phyloP scores from a whole-genome alignment of 2,888 invertebrate genomes.

The Ischnura elegans region DNA sequence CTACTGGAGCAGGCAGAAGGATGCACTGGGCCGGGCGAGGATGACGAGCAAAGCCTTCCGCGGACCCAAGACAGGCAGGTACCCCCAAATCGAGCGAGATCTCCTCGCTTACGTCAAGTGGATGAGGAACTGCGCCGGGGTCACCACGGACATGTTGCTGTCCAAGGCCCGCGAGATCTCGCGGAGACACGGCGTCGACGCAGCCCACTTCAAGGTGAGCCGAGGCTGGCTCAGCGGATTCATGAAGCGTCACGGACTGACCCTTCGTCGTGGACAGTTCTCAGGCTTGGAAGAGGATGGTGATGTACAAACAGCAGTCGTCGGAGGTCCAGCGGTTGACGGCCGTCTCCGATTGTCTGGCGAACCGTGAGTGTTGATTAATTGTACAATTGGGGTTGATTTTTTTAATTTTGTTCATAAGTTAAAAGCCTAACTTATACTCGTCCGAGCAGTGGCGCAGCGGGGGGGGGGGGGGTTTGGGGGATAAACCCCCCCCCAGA shows the following conservation, averaged over 20 bases:
- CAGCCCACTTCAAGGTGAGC: slow-evolving; percentile 11
- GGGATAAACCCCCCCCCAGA: too few species aligned
- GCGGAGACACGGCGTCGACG: not conserved
- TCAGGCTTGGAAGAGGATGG: not conserved
- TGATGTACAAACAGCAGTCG: not conserved
- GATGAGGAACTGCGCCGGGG: not conserved
- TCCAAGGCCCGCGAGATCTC: not conserved
- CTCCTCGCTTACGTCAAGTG: not conserved
- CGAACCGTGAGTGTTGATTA: not conserved
- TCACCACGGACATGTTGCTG: slow-evolving; percentile 7
- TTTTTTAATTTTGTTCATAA: too few species aligned
- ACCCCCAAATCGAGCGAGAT: not conserved
- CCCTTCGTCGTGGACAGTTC: not conserved
- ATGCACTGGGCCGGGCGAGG: not conserved
- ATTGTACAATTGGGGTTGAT: too few species aligned
- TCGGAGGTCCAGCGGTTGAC: not conserved
- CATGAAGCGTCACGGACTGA: slow-evolving; percentile 24
- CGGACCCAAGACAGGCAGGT: not conserved
- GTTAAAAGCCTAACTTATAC: too few species aligned
- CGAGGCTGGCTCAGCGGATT: slow-evolving; percentile 26
- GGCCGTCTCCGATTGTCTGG: not conserved
- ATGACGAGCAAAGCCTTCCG: not conserved
- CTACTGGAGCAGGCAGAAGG: slow-evolving; percentile 12
- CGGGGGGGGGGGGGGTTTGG: too few species aligned
- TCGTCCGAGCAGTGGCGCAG: too few species aligned